Conservation (phyloP, 2,888 invertebrate genomes). For the Prenolepis imparis region DNA sequence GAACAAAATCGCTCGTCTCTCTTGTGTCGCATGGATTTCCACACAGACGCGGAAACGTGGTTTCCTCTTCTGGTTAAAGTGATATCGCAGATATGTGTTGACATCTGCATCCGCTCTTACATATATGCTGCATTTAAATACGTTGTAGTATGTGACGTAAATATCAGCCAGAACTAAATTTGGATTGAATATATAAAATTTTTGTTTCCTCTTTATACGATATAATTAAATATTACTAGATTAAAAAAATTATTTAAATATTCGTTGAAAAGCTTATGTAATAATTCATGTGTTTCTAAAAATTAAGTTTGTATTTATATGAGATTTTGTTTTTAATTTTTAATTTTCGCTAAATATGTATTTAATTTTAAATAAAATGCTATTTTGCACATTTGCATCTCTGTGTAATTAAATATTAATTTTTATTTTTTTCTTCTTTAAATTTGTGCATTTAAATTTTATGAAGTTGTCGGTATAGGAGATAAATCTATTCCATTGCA, state of each 20-base stretch:
- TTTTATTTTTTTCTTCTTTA: neutral
- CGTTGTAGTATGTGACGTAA: slow-evolving; percentile 15
- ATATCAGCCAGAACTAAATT: slow-evolving; percentile 33
- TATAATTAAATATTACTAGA: neutral
- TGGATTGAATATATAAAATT: neutral
- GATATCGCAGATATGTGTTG: slow-evolving; percentile 54
- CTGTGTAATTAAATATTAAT: neutral
- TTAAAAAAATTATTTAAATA: slow-evolving; percentile 7
- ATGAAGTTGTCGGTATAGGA: neutral
- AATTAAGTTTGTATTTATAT: neutral
- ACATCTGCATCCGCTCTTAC: slow-evolving; percentile 46
- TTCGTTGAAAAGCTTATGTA: neutral
- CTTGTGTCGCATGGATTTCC: slow-evolving; percentile 22
- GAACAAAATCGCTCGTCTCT: slow-evolving; percentile 10
- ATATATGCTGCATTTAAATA: slow-evolving; percentile 31
- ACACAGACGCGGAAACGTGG: slow-evolving; percentile 60
- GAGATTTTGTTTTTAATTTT: slow-evolving; percentile 6
- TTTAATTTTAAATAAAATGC: slow-evolving; percentile 3
- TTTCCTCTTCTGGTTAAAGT: slow-evolving; percentile 58
- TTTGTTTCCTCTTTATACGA: neutral
- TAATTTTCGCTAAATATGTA: neutral
- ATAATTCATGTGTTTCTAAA: neutral
- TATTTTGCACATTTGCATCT: neutral
- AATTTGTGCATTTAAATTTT: neutral
- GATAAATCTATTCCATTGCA: neutral